Evolutionary conservation across 2,797 vertebrate genomes (phyloP).

Genomic region (Squalus acanthias): DNA sequence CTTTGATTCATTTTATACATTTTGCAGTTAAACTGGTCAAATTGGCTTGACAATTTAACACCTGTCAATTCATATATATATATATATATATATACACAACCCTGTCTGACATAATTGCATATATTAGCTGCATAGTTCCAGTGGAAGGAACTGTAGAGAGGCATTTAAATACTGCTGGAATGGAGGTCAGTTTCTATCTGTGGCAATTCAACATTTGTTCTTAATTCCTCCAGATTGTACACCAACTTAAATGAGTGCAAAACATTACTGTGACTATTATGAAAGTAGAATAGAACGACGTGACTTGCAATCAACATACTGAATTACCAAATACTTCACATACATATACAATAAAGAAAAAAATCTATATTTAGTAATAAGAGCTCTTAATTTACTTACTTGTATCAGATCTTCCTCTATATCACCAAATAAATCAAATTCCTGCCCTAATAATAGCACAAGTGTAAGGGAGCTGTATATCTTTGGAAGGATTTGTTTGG

Average conservation of each 20-base stretch:
- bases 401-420: not conserved
- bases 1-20: not conserved
- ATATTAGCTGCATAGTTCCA: not conserved
- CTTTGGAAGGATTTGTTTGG: not conserved
- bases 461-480: not conserved
- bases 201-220: not conserved
- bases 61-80: not conserved
- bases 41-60: not conserved
- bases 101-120: not conserved
- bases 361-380: not conserved
- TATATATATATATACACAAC: not conserved
- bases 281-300: not conserved
- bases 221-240: not conserved
- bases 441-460: not conserved
- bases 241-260: not conserved
- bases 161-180: not conserved
- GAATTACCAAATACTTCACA: not conserved
- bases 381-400: not conserved
- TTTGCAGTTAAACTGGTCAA: not conserved
- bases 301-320: not conserved
- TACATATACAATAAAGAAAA: not conserved
- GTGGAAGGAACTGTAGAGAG: constrained; percentile 2
- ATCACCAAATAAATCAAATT: not conserved
- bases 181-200: not conserved
- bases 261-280: not conserved